Percentiles rank a stretch among this genome's conserved stretches.
phyloP scores from a whole-genome alignment of 2,888 invertebrate species.

The Meganola albula region DNA sequence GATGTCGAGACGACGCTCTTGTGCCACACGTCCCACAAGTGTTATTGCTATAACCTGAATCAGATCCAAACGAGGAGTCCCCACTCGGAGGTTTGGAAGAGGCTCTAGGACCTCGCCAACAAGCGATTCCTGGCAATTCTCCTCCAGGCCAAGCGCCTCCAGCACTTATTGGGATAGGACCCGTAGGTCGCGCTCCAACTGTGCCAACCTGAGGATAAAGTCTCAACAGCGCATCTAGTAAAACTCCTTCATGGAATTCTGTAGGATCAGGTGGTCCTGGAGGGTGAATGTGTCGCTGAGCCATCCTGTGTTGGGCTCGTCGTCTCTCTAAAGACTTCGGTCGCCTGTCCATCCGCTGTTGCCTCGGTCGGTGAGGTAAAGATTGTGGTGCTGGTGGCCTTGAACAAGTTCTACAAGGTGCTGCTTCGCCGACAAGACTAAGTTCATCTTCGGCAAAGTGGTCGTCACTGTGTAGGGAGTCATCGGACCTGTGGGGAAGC shows the following conservation, averaged over 20 bases:
- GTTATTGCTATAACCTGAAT: constrained; percentile 91
- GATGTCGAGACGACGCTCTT: constrained; percentile 73
- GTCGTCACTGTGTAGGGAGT: constrained; percentile 84
- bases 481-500: constrained; percentile 80
- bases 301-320: constrained; percentile 66
- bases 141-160: constrained; percentile 85
- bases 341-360: constrained; percentile 77
- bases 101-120: constrained; percentile 73
- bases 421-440: constrained; percentile 72
- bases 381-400: constrained; percentile 69
- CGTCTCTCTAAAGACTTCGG: constrained; percentile 75
- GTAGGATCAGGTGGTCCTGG: constrained; percentile 86
- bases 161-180: constrained; percentile 68
- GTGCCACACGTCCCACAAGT: constrained; percentile 84
- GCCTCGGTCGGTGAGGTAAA: constrained; percentile 78
- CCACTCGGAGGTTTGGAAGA: constrained; percentile 81
- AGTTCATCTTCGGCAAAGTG: constrained; percentile 92
- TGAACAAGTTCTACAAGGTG: constrained; percentile 69
- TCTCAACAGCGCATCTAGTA: constrained; percentile 84
- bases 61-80: constrained; percentile 89
- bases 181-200: constrained; percentile 74
- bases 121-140: constrained; percentile 77
- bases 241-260: constrained; percentile 88
- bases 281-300: constrained; percentile 76
- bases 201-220: constrained; percentile 85